Percentiles rank a stretch among this genome's conserved stretches.
These are phyloP conservation scores for Eunapius fragilis DNA, from an alignment of 37 sponge, comb jelly and placozoan genomes.

Conservation along the genomic window DNA sequence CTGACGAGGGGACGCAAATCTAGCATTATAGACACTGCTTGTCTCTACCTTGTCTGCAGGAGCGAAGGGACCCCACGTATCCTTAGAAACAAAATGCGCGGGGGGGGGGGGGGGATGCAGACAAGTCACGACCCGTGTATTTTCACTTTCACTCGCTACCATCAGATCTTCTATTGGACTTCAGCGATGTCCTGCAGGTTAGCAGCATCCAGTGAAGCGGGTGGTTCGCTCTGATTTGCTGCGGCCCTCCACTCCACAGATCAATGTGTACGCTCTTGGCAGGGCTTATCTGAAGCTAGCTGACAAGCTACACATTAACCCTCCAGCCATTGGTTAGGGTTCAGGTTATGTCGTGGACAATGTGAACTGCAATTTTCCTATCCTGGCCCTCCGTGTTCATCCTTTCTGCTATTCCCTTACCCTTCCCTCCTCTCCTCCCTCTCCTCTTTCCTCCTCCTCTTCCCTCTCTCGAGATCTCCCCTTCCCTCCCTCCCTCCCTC, in stretches of 20 bases:
- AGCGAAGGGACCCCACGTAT: conserved; percentile 98
- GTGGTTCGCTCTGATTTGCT: too few species aligned
- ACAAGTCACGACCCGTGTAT: too few species aligned
- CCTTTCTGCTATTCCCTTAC: too few species aligned
- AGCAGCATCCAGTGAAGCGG: conserved; percentile 13
- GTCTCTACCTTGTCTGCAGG: conserved; percentile 97
- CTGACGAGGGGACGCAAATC: conserved; percentile 87
- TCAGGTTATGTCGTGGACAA: too few species aligned
- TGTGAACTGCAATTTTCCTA: too few species aligned
- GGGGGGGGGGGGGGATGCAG: background rate
- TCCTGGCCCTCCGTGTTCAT: too few species aligned
- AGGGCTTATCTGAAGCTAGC: conserved; percentile 88
- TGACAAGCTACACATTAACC: conserved; percentile 92
- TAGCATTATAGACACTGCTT: conserved; percentile 88
- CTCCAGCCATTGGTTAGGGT: conserved; percentile 86
- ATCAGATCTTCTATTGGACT: conserved; percentile 89
- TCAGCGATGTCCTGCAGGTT: conserved; percentile 95
- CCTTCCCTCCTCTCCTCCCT: too few species aligned
- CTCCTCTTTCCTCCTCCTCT: background rate
- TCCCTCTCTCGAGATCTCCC: background rate
- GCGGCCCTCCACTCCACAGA: conserved; percentile 50
- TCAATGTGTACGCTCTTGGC: conserved; percentile 93
- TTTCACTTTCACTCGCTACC: conserved; percentile 3
- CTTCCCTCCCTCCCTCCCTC: conserved; percentile 8
- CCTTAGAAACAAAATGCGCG: conserved; percentile 28